Conservation (phyloP, 2,888 invertebrate species). For the Phyto melanocephala region DNA sequence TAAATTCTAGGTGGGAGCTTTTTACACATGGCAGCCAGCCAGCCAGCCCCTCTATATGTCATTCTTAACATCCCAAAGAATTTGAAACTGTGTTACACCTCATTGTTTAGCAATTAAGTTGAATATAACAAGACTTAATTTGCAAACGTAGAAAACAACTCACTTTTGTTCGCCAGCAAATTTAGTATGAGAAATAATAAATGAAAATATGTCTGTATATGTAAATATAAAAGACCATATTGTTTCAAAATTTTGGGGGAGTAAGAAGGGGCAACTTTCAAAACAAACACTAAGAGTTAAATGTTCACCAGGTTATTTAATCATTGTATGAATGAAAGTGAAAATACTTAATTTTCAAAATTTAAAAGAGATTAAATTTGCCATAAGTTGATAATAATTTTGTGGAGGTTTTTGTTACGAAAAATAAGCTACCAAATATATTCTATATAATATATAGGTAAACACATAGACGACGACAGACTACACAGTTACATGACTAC, state of each 20-base stretch:
- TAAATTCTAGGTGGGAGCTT: background rate
- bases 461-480: no score
- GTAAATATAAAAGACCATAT: constrained; percentile 31
- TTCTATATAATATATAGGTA: no score
- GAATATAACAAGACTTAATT: constrained; percentile 57
- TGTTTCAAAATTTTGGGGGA: background rate
- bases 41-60: background rate
- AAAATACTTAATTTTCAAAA: no score
- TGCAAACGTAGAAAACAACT: constrained; percentile 66
- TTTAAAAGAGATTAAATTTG: no score
- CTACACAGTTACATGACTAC: no score
- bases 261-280: no score
- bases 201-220: background rate
- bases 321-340: no score
- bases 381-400: no score
- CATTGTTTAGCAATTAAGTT: constrained; percentile 62
- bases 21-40: background rate
- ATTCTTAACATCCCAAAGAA: background rate
- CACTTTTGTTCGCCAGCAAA: background rate
- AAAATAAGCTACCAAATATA: no score
- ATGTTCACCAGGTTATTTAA: background rate
- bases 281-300: no score
- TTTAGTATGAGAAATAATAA: background rate
- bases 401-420: no score
- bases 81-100: constrained; percentile 34